Percentiles rank a stretch among this genome's conserved stretches.
Conservation (phyloP, 2,888 invertebrate genomes). For the Xanthia togata region DNA sequence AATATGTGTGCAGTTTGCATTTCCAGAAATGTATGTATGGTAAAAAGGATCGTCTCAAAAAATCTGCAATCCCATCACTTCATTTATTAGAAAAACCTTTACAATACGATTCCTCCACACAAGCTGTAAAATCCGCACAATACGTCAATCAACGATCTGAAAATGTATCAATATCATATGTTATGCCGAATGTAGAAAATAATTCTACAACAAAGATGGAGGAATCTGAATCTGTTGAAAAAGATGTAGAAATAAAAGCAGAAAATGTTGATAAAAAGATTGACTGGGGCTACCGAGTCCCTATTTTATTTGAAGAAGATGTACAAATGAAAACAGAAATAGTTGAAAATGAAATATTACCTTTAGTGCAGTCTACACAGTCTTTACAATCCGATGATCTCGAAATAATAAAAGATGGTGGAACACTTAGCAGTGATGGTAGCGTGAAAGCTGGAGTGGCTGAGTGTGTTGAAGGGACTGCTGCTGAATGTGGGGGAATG, state of each 20-base stretch:
- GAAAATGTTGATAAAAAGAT: background rate
- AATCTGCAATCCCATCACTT: slow-evolving; percentile 30
- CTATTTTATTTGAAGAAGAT: background rate
- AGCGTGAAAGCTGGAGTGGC: no score
- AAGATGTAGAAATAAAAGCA: background rate
- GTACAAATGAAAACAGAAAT: slow-evolving; percentile 6
- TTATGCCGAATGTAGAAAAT: background rate
- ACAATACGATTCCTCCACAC: slow-evolving; percentile 25
- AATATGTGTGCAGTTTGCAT: slow-evolving; percentile 33
- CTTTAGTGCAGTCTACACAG: background rate
- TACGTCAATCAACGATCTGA: background rate
- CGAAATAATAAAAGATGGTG: background rate
- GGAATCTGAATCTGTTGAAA: slow-evolving; percentile 1
- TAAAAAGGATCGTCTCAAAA: slow-evolving; percentile 11
- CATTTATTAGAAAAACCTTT: slow-evolving; percentile 25
- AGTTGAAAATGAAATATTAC: slow-evolving; percentile 21
- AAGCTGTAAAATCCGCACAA: slow-evolving; percentile 17
- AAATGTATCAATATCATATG: background rate
- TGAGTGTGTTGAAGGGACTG: no score
- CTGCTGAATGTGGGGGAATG: no score
- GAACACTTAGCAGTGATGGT: background rate
- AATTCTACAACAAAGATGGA: background rate
- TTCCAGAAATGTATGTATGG: slow-evolving; percentile 29
- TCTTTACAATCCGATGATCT: background rate
- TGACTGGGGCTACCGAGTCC: no score